Conservation (phyloP, 2,113 vertebrate species). For the Otolemur garnettii region DNA sequence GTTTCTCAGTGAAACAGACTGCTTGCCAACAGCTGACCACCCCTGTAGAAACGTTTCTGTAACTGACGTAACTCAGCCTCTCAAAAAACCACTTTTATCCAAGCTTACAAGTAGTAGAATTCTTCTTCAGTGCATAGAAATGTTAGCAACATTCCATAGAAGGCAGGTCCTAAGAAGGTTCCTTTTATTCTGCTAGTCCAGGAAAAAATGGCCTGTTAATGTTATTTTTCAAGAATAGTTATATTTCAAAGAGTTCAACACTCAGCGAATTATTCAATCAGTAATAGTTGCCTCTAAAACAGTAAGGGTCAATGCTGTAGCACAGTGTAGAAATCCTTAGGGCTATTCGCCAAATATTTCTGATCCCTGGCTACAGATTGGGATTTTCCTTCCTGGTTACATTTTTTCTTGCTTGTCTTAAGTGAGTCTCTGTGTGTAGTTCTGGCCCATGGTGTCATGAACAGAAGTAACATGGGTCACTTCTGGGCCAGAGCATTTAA, state of each 20-base stretch:
- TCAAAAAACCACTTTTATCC: conserved; percentile 49
- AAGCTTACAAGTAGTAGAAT: conserved; percentile 56
- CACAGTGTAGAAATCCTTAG: background rate
- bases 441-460: conserved; percentile 21
- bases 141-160: background rate
- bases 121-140: conserved; percentile 43
- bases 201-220: conserved; percentile 7
- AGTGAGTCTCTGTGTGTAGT: background rate
- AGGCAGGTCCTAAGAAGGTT: background rate
- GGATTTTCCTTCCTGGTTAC: conserved; percentile 20
- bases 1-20: background rate
- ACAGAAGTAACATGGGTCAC: background rate
- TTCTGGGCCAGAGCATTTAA: background rate
- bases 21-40: conserved; percentile 22
- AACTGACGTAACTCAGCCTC: conserved; percentile 36
- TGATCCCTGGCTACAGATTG: background rate
- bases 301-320: background rate
- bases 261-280: conserved; percentile 22
- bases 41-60: conserved; percentile 53
- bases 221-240: conserved; percentile 8
- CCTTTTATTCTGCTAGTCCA: background rate
- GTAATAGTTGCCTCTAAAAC: conserved; percentile 50
- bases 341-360: background rate
- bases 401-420: conserved; percentile 13
- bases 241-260: conserved; percentile 58